Conservation (phyloP, 2,113 vertebrate genomes). For the Brachypodius melanocephalos region DNA sequence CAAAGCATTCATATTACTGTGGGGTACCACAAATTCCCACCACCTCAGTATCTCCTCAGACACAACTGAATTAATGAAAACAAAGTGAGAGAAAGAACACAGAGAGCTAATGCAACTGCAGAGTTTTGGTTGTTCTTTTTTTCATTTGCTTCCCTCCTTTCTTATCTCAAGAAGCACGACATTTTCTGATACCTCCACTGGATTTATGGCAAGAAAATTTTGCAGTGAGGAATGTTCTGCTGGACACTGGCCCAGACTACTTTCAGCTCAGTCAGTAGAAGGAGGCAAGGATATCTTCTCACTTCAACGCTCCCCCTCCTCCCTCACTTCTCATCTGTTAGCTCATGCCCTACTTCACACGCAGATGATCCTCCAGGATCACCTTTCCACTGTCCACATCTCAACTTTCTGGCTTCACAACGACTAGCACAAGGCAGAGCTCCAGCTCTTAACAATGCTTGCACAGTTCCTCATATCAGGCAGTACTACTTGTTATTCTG, state of each 20-base stretch:
- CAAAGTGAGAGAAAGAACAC: neutral
- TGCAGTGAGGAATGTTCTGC: neutral
- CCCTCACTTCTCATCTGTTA: constrained; percentile 13
- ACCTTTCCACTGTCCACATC: neutral
- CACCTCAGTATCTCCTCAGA: neutral
- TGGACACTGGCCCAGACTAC: neutral
- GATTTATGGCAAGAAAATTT: neutral
- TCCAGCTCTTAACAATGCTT: neutral
- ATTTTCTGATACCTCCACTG: neutral
- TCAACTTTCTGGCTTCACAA: constrained; percentile 21
- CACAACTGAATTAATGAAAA: neutral
- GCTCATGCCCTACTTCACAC: neutral
- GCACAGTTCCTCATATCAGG: neutral
- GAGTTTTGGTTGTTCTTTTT: neutral
- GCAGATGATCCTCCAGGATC: constrained; percentile 19
- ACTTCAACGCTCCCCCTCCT: neutral
- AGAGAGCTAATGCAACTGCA: neutral
- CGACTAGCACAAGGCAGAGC: neutral
- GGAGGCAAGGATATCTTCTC: neutral
- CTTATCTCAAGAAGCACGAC: neutral
- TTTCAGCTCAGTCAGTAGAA: neutral
- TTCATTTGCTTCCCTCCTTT: neutral
- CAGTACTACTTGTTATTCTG: neutral
- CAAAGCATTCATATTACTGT: neutral
- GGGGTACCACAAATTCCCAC: neutral